These are phyloP conservation scores for Drosophila algonquin DNA, from an alignment of 2,888 invertebrate genomes.

Conservation along the genomic window DNA sequence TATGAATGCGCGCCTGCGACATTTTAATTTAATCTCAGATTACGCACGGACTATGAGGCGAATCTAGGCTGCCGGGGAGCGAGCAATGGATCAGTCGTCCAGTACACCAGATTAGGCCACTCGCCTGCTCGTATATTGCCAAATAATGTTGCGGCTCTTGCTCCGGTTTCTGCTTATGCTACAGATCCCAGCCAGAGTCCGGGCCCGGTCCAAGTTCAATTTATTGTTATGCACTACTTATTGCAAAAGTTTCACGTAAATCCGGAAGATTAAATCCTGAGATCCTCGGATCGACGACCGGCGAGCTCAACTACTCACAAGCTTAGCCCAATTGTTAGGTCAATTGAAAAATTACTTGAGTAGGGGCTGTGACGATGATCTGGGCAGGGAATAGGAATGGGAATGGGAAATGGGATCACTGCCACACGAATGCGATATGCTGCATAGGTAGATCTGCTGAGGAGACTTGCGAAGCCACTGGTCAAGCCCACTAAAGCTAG, in stretches of 20 bases:
- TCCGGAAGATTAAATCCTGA: constrained; percentile 57
- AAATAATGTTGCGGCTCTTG: constrained; percentile 51
- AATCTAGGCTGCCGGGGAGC: constrained; percentile 33
- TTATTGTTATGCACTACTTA: constrained; percentile 57
- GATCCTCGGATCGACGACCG: constrained; percentile 18
- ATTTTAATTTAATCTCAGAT: constrained; percentile 79
- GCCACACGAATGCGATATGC: background rate
- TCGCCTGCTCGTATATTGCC: constrained; percentile 72
- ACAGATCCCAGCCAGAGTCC: constrained; percentile 21
- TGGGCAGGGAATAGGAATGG: background rate
- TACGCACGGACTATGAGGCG: constrained; percentile 48
- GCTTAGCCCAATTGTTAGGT: constrained; percentile 72
- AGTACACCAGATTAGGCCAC: constrained; percentile 45
- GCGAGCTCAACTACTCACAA: constrained; percentile 11
- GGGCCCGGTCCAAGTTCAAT: constrained; percentile 41
- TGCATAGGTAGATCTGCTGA: constrained; percentile 3
- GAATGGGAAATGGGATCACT: constrained; percentile 8
- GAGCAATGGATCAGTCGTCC: constrained; percentile 60
- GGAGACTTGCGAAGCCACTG: constrained; percentile 38
- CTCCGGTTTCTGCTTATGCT: background rate
- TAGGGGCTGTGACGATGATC: constrained; percentile 11
- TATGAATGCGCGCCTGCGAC: constrained; percentile 77
- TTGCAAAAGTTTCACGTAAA: constrained; percentile 76
- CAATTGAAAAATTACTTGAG: constrained; percentile 70
- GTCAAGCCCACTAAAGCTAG: constrained; percentile 50